Percentiles rank a stretch among this genome's conserved stretches.
These are phyloP conservation scores for Notospermus geniculatus DNA, from an alignment of 1,140 invertebrate species.

Conservation along the genomic window DNA sequence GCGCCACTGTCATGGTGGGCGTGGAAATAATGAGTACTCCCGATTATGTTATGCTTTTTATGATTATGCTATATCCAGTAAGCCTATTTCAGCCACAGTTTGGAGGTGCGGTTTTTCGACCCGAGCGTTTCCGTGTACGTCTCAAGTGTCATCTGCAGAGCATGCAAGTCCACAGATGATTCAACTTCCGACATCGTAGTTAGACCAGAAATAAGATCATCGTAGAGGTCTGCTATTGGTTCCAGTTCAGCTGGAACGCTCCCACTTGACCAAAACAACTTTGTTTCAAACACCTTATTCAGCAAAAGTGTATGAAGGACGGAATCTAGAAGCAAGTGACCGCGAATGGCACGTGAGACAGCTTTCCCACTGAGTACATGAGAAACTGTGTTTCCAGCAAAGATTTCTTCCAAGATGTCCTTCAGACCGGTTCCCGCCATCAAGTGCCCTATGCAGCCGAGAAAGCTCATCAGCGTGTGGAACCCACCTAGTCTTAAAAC, in stretches of 20 bases:
- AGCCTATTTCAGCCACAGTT: constrained; percentile 30
- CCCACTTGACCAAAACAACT: too few relatives aligned
- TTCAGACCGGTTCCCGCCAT: constrained; percentile 29
- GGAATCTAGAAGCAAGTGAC: constrained; percentile 41
- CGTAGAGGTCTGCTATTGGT: too few relatives aligned
- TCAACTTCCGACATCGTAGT: too few relatives aligned
- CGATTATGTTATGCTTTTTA: too few relatives aligned
- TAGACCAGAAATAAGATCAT: too few relatives aligned
- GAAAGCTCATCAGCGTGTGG: constrained; percentile 31
- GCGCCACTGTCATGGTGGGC: too few relatives aligned
- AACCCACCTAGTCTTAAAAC: constrained; percentile 28
- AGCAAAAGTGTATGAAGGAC: constrained; percentile 16
- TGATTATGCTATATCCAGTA: too few relatives aligned
- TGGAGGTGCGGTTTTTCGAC: too few relatives aligned
- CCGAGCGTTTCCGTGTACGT: too few relatives aligned
- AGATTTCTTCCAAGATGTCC: constrained; percentile 26
- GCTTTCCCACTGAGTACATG: constrained; percentile 53
- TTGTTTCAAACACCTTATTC: too few relatives aligned
- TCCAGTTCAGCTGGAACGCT: too few relatives aligned
- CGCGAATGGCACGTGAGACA: constrained; percentile 51
- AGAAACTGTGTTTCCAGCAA: constrained; percentile 31
- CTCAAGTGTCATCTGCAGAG: not conserved
- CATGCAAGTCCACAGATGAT: not conserved
- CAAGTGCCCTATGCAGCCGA: constrained; percentile 28
- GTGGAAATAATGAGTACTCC: too few relatives aligned